These are phyloP conservation scores for Cercocebus atys DNA, from an alignment of 2,113 vertebrate species.

Conservation along the genomic window DNA sequence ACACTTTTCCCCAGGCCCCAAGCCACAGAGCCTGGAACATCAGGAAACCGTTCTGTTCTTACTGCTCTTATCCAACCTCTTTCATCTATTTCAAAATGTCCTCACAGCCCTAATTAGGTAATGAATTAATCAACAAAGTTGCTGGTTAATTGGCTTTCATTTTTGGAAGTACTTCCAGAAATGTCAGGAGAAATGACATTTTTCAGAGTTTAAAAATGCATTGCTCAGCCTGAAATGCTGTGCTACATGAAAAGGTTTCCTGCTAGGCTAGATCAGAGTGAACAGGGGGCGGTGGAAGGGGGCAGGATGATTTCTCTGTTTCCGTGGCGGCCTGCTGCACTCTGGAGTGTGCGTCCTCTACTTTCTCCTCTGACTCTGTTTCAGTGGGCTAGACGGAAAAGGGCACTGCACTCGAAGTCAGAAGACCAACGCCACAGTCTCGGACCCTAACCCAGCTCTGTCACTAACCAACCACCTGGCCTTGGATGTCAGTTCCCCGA, in stretches of 20 bases:
- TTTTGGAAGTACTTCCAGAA: constrained; percentile 36
- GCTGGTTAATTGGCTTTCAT: constrained; percentile 37
- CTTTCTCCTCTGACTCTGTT: background rate
- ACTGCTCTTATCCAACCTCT: background rate
- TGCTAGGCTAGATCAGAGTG: background rate
- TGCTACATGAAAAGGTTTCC: background rate
- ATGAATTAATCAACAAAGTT: constrained; percentile 57
- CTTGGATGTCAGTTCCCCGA: background rate
- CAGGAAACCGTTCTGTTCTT: background rate
- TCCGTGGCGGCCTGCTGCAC: background rate
- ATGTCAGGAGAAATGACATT: constrained; percentile 38
- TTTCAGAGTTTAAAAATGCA: constrained; percentile 37
- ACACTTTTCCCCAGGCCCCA: background rate
- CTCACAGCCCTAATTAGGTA: background rate
- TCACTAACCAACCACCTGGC: background rate
- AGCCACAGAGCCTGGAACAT: background rate
- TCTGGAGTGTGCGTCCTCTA: background rate
- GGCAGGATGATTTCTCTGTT: background rate
- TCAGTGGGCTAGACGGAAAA: background rate
- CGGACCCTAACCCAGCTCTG: background rate
- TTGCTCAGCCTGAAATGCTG: background rate
- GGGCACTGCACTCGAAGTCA: background rate
- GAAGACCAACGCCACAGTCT: background rate
- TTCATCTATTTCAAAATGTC: constrained; percentile 32
- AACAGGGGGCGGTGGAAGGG: background rate